Base-by-base conservation (phyloP, 2,888 invertebrate species). In the Pardosa pseudoannulata region DNA sequence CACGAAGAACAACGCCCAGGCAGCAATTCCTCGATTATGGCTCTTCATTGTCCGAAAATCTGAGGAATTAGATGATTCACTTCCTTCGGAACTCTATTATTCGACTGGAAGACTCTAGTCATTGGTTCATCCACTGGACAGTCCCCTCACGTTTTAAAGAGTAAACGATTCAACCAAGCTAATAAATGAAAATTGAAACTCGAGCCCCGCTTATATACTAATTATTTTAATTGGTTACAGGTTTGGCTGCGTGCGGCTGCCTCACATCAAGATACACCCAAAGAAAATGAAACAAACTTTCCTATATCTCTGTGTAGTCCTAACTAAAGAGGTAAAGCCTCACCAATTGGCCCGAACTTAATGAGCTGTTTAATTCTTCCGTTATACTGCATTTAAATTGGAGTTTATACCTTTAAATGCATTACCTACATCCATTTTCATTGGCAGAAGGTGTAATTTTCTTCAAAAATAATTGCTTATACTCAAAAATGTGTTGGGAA, bases 1-100 rank as follows among this genome's bases (percentile, higher is more conserved):
- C 70, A 68, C 81, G 46, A 64, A 23, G 46, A 82, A 70, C 81
- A 75, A 82, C 81, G 81, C 81, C 81, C 81, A 75, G 11, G 56
- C 56, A 56, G 23, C 56, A 56, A 56, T 6, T 70, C 36, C 32
- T 11, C 28, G 32, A 32, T 39, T 36, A n/a, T 27, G 13, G 27
- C 67, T 72, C 72, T 73, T 65, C 65, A 68, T 73, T 74, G 74
- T 68, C 41, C 7, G 36, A 50, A 36, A 50, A 31, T 67, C 39
- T 72, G n/a, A 46, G 41, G 50, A 36, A 16, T 68, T 32, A 16
- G 67, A 67, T 76, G 68, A 76, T 76, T 76, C 68, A 68, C 23
- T 36, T 27, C 28, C 31, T 75, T 29, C 50, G 19, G 31, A 32
- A 19, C 36, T 67, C 32, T 56, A 56, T 56, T 1, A 36, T 36